Base-by-base conservation (phyloP, 2,888 invertebrate species). In the Yponomeuta cagnagella region DNA sequence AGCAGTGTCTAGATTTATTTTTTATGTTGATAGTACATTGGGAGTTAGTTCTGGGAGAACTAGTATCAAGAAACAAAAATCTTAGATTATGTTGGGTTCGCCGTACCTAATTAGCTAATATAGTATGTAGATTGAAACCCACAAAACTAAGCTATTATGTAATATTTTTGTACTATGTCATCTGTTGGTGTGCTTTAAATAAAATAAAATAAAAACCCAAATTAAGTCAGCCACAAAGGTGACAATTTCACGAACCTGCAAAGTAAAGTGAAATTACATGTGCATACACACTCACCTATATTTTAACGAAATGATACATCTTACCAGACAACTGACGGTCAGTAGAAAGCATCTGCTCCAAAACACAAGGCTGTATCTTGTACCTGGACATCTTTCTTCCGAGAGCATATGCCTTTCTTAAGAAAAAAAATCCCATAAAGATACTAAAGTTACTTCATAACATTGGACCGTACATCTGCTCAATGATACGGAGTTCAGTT, bases 381-480 rank as follows among this genome's bases (percentile, higher is more conserved):
- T 68, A 69, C 79, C 90, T 90, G 90, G 82, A 73, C 80, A 79
- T 84, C 79, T 78, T 77, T 76, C 76, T 75, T 75, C 78, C 77
- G 79, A 80, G 75, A 80, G 83, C 89, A 89, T 85, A 87, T 89
- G 89, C 82, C 84, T 85, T 83, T 82, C 82, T 84, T 77, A 76
- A 83, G 81, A 85, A 88, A 72, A 73, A 91, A 89, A 89, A 89
- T 87, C 84, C 82, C 81, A 83, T 82, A 83, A 87, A 83, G 87
- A 85, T 86, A 89, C 89, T 87, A 43, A 89, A 85, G 82, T 86
- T 82, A 81, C 85, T 82, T 77, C 76, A 79, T 86, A 85, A 87
- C 84, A 84, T 86, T 82, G 86, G 86, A 88, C 52, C 52, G 52
- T 58, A 84, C 91, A 91, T 90, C 91, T 91, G 91, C 90, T 83